Percentiles rank a stretch among this genome's conserved stretches.
Evolutionary conservation across 1,140 invertebrate genomes (phyloP).

Genomic region (Sycophila sp.): DNA sequence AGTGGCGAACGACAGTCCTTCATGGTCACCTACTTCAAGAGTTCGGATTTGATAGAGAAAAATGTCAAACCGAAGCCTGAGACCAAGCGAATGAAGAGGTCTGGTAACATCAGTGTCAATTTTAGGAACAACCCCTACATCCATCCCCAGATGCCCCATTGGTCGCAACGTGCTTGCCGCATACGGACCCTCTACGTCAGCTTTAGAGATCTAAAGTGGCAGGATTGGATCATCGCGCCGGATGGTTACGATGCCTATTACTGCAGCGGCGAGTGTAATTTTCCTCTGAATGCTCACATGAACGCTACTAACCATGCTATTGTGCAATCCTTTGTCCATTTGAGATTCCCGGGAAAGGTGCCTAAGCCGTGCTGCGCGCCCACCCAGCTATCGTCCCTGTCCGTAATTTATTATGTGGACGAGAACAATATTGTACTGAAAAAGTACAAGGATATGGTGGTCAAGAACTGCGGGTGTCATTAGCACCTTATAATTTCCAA

Average conservation of each 20-base stretch:
- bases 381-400: constrained; percentile 80
- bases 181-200: constrained; percentile 85
- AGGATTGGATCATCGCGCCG: constrained; percentile 91
- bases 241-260: constrained; percentile 88
- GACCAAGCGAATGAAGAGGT: not conserved
- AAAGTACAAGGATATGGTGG: constrained; percentile 92
- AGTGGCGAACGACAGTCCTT: constrained; percentile 71
- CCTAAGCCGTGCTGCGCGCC: constrained; percentile 89
- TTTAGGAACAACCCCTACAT: not conserved
- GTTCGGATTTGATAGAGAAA: constrained; percentile 46
- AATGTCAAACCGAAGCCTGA: not conserved
- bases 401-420: constrained; percentile 84
- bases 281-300: constrained; percentile 84
- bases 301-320: constrained; percentile 94
- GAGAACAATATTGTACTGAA: constrained; percentile 86
- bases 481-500: no score
- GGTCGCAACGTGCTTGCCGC: constrained; percentile 79
- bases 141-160: not conserved
- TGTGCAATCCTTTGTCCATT: constrained; percentile 86
- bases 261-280: constrained; percentile 88
- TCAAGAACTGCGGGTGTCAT: constrained; percentile 89
- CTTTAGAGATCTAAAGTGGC: constrained; percentile 85
- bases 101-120: not conserved
- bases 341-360: constrained; percentile 76
- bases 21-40: constrained; percentile 82